Percentiles rank a stretch among this genome's conserved stretches.
Evolutionary conservation across 1,140 invertebrate genomes (phyloP).

Genomic region (Lethrus apterus): DNA sequence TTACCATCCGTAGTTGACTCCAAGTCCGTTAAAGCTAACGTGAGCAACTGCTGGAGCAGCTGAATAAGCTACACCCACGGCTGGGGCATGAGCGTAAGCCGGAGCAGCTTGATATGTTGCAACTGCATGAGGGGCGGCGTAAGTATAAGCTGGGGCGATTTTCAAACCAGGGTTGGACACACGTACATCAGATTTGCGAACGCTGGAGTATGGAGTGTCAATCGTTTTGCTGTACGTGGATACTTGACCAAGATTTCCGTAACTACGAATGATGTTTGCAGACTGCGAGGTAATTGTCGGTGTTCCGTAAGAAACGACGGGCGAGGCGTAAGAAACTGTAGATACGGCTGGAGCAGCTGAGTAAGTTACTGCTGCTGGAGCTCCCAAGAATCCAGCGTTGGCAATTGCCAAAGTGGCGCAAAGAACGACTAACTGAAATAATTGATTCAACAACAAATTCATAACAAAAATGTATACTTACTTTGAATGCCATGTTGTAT

Average conservation of each 20-base stretch:
- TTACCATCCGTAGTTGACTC: conserved; percentile 51
- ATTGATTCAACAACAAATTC: not conserved
- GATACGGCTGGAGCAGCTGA: conserved; percentile 22
- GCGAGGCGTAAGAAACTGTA: conserved; percentile 25
- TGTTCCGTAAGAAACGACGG: conserved; percentile 32
- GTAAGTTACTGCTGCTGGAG: conserved; percentile 32
- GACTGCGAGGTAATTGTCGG: conserved; percentile 50
- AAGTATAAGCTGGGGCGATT: conserved; percentile 30
- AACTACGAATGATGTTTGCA: conserved; percentile 53
- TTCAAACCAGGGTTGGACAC: conserved; percentile 55
- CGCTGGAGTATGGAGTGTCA: conserved; percentile 61
- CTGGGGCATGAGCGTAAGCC: conserved; percentile 22
- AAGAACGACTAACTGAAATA: conserved; percentile 53
- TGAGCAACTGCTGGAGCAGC: conserved; percentile 60
- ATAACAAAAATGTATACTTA: conserved; percentile 12
- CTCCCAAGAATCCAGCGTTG: conserved; percentile 51
- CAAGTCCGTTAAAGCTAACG: conserved; percentile 53
- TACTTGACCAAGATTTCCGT: conserved; percentile 55
- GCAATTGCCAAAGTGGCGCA: conserved; percentile 58
- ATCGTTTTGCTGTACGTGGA: conserved; percentile 57
- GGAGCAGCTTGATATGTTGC: conserved; percentile 25
- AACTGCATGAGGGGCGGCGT: conserved; percentile 26
- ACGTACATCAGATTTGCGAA: conserved; percentile 54
- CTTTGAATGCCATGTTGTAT: conserved; percentile 15
- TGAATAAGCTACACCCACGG: conserved; percentile 43